Percentiles rank a stretch among this genome's conserved stretches.
These are phyloP conservation scores for Telmatochromis sp. DNA, from an alignment of 2,113 vertebrate species.

Conservation along the genomic window DNA sequence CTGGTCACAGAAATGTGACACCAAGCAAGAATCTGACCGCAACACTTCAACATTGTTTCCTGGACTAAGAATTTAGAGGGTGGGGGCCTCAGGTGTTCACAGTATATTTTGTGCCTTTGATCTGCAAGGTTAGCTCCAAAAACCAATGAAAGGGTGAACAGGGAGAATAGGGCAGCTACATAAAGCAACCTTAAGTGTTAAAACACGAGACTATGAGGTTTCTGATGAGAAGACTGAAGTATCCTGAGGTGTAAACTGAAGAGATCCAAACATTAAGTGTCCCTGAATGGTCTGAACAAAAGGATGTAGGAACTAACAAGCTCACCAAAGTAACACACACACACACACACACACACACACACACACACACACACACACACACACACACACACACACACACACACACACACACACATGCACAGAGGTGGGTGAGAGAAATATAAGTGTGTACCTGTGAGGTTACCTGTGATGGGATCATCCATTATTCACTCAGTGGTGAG, in stretches of 20 bases:
- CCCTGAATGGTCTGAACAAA: not conserved
- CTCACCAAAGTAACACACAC: not conserved
- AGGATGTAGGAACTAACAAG: not conserved
- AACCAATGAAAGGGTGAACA: not conserved
- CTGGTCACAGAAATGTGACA: slow-evolving; percentile 62
- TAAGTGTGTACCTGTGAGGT: slow-evolving; percentile 61
- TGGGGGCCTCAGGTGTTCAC: not conserved
- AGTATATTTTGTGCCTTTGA: not conserved
- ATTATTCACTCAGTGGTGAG: slow-evolving; percentile 71
- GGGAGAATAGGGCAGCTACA: not conserved
- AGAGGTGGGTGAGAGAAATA: slow-evolving; percentile 45
- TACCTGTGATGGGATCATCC: slow-evolving; percentile 69
- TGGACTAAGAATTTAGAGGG: not conserved
- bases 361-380: not conserved
- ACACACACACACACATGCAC: not conserved
- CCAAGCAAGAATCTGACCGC: slow-evolving; percentile 44
- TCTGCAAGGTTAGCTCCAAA: not conserved
- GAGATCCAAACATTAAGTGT: not conserved
- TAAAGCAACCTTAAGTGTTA: not conserved
- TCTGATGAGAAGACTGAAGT: not conserved
- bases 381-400: not conserved
- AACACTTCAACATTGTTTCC: slow-evolving; percentile 14
- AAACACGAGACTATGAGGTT: not conserved
- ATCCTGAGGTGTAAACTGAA: not conserved
- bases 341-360: not conserved